Evolutionary conservation across 1,140 invertebrate species (phyloP).

Genomic region (Hyles euphorbiae): DNA sequence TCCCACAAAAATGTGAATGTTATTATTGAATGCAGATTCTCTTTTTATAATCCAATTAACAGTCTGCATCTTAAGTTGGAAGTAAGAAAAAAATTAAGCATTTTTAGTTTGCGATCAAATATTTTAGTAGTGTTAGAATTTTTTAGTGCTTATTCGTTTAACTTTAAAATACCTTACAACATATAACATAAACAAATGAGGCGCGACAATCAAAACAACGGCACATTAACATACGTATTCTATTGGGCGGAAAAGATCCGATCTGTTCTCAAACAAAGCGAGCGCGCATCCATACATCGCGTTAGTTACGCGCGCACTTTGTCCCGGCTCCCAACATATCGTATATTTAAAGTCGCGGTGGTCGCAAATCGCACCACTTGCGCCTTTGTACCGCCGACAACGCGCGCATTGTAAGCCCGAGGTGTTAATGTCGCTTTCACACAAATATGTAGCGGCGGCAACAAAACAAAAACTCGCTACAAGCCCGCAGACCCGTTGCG

Average conservation of each 20-base stretch:
- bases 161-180: too few relatives aligned
- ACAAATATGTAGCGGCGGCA: conserved; percentile 63
- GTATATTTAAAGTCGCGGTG: conserved; percentile 47
- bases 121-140: too few relatives aligned
- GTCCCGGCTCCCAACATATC: conserved; percentile 43
- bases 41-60: too few relatives aligned
- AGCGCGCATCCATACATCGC: conserved; percentile 49
- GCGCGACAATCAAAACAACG: neutral
- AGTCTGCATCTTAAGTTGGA: too few relatives aligned
- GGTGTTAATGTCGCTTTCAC: conserved; percentile 55
- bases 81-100: too few relatives aligned
- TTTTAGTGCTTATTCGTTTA: too few relatives aligned
- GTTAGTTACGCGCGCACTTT: conserved; percentile 49
- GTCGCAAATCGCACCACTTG: conserved; percentile 50
- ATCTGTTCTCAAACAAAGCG: conserved; percentile 56
- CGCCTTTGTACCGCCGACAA: conserved; percentile 57
- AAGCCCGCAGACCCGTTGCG: conserved; percentile 33
- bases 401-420: conserved; percentile 53
- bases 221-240: conserved; percentile 34
- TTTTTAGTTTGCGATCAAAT: too few relatives aligned
- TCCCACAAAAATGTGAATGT: too few relatives aligned
- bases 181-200: neutral
- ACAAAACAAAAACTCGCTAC: conserved; percentile 50
- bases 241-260: conserved; percentile 62
- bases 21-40: too few relatives aligned